phyloP scores from a whole-genome alignment of 92 coral and sea anemone species.

The Zoanthus solanderi region DNA sequence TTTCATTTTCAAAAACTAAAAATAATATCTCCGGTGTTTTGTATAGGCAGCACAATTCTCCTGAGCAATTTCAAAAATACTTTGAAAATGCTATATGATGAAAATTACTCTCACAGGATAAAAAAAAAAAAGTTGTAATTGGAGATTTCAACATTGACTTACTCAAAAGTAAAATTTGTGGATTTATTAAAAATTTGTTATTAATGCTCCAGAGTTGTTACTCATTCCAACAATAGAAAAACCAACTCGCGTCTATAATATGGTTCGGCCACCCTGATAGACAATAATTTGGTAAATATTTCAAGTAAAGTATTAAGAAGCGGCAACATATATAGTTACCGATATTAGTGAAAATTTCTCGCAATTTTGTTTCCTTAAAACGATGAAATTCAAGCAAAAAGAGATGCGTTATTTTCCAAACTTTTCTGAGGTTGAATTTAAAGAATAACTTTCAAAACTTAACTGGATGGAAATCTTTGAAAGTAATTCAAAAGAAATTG shows the following conservation, averaged over 20 bases:
- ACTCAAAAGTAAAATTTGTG: neutral
- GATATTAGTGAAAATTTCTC: too few species aligned
- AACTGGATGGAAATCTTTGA: too few species aligned
- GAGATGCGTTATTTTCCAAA: too few species aligned
- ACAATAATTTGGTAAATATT: neutral
- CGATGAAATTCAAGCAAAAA: too few species aligned
- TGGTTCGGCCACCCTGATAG: neutral
- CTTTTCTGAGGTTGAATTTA: too few species aligned
- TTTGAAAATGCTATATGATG: constrained; percentile 35
- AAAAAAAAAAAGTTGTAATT: constrained; percentile 12
- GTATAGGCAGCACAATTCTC: constrained; percentile 54
- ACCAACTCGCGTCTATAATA: neutral
- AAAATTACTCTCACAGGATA: neutral
- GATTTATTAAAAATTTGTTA: neutral
- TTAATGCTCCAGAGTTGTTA: neutral
- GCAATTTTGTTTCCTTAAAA: too few species aligned
- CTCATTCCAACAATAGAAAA: neutral
- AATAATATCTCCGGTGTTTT: constrained; percentile 20
- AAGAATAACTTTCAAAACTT: too few species aligned
- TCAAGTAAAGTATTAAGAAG: too few species aligned
- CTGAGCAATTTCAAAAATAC: constrained; percentile 36
- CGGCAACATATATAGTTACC: too few species aligned
- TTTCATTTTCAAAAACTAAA: too few species aligned
- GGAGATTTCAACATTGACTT: constrained; percentile 40
- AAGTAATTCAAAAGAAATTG: too few species aligned